Base-by-base conservation (phyloP, 2,113 vertebrate species). In the Labeo rohita region DNA sequence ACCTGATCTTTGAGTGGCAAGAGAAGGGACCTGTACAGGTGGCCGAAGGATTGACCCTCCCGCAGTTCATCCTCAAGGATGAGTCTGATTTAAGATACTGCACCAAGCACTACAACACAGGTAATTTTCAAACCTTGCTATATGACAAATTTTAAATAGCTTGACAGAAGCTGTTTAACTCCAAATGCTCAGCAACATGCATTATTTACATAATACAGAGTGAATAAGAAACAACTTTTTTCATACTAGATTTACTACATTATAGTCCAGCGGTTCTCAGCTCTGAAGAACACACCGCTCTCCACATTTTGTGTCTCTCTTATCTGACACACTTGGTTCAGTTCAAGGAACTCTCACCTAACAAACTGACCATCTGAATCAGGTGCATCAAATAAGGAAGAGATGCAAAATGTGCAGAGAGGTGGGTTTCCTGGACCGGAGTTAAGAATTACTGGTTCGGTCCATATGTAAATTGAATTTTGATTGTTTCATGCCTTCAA, bases 1-100 rank as follows among this genome's bases (percentile, higher is more conserved):
- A 99, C 90, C 96, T 99, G 52, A 99, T 99, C 93, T 99, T 99
- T 90, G 97, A 99, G 93, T 99, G 98, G 98, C 98, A 99, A 95
- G 97, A 97, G 91, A 97, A 97, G 8, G 97, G 96, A 86, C 96
- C 98, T 0, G 98, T 99, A 34, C 98, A 99, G 94, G 95, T 99
- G 89, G 98, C 98, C 2, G 98, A 99, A 85, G 98, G 98, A 78
- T 96, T 99, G 43, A 99, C 98, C 8, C 94, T 99, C 52, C 98
- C 98, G 39, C 98, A 99, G 88, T 99, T 99, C 93, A 92, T 99
- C 47, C 92, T 99, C 89, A 88, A 91, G 90, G 0, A 93, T 87
- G 50, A 92, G 89, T 88, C 87, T 65, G 91, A 93, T 89, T 83
- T 94, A 87, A 68, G 94, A 93, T 73, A 95, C 86, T 87, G 88